These are phyloP conservation scores for Cebus imitator DNA, from an alignment of 2,113 vertebrate species.

Conservation along the genomic window DNA sequence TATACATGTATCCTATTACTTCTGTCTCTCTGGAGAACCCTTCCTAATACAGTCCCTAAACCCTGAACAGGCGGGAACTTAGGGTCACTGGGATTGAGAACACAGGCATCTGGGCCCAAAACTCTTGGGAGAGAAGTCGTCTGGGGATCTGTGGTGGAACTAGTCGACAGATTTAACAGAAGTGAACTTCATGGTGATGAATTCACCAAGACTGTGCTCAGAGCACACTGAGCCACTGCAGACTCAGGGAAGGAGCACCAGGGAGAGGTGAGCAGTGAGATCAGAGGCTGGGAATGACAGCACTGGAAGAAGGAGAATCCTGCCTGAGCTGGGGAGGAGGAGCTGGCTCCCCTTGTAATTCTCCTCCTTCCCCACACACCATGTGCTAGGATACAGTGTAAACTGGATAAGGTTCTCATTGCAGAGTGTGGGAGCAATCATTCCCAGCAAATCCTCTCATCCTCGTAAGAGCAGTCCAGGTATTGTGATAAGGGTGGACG, in stretches of 20 bases:
- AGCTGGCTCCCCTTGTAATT: background rate
- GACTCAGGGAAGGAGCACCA: background rate
- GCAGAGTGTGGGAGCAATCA: background rate
- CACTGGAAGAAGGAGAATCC: background rate
- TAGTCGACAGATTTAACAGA: background rate
- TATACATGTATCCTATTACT: too few relatives aligned
- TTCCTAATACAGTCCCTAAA: background rate
- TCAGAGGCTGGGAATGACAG: background rate
- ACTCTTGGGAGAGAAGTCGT: background rate
- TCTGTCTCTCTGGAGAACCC: too few relatives aligned
- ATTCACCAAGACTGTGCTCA: background rate
- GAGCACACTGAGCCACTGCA: background rate
- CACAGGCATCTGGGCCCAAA: background rate
- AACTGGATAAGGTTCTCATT: background rate
- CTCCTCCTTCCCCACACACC: accelerated
- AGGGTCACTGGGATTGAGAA: background rate
- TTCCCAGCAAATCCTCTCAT: background rate
- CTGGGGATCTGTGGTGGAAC: background rate
- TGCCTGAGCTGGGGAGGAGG: background rate
- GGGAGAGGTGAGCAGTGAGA: background rate
- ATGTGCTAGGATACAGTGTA: background rate
- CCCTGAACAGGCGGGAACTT: background rate
- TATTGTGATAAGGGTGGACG: background rate
- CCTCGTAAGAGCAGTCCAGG: background rate
- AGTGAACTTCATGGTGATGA: background rate